phyloP scores from a whole-genome alignment of 2,113 vertebrate species.

The Aix galericulata region DNA sequence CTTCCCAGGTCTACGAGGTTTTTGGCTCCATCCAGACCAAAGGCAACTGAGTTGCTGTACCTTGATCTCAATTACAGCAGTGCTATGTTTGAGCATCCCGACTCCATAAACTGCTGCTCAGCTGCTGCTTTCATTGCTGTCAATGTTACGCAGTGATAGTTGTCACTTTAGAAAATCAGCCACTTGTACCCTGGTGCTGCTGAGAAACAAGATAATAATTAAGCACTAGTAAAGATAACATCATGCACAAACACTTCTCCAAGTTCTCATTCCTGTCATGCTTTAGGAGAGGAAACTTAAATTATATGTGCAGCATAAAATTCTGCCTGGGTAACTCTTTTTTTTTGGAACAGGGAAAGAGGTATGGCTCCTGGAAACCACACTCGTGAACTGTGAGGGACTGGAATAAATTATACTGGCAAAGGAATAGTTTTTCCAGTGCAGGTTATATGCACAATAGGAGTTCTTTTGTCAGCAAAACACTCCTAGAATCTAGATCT shows the following conservation, averaged over 20 bases:
- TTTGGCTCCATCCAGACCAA: rapidly evolving
- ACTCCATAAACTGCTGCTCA: background rate
- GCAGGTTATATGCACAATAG: background rate
- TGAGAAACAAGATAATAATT: background rate
- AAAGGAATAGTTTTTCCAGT: background rate
- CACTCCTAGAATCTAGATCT: background rate
- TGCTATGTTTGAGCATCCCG: background rate
- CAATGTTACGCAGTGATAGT: rapidly evolving
- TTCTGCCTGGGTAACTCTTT: background rate
- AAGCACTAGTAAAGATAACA: background rate
- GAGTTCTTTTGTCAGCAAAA: background rate
- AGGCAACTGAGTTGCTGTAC: background rate
- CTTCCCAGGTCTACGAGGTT: background rate
- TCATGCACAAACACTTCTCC: background rate
- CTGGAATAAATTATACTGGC: background rate
- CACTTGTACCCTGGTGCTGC: background rate
- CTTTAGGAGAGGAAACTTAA: background rate
- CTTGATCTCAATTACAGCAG: background rate
- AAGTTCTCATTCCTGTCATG: background rate
- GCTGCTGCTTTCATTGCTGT: background rate
- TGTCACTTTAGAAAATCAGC: background rate
- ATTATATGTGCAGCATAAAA: background rate
- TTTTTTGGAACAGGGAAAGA: background rate
- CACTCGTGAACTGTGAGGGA: background rate
- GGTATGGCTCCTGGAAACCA: background rate